phyloP scores from a whole-genome alignment of 2,888 invertebrate genomes.

The Pristionchus entomophagus region DNA sequence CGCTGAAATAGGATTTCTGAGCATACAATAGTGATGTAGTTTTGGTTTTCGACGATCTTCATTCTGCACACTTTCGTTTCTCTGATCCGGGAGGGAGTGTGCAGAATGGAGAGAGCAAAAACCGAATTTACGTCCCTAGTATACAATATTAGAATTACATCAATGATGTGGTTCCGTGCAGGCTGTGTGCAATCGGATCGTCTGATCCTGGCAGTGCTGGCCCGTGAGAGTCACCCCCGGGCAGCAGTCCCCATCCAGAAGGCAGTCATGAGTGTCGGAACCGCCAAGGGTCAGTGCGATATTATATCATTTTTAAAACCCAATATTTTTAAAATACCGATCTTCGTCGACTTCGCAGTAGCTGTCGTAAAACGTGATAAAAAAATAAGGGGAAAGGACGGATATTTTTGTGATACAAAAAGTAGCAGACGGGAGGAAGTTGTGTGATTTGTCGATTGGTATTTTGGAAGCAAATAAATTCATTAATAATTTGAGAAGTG shows the following conservation, averaged over 20 bases:
- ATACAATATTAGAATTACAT: not conserved
- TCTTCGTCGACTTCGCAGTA: too few relatives aligned
- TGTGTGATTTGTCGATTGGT: too few relatives aligned
- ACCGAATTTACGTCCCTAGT: too few relatives aligned
- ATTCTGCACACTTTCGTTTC: not conserved
- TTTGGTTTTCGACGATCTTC: too few relatives aligned
- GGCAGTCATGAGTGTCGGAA: not conserved
- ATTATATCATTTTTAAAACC: not conserved
- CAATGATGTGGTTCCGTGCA: not conserved
- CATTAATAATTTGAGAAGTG: not conserved
- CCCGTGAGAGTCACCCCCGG: not conserved
- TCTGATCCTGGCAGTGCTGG: constrained; percentile 20
- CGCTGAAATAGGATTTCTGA: too few relatives aligned
- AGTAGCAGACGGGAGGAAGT: too few relatives aligned
- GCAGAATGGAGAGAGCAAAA: not conserved
- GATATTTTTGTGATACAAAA: too few relatives aligned
- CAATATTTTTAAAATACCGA: too few relatives aligned
- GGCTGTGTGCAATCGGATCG: not conserved
- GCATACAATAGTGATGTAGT: too few relatives aligned
- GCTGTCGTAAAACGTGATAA: too few relatives aligned
- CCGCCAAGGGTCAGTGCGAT: not conserved
- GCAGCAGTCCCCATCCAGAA: constrained; percentile 21
- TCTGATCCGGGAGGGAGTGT: not conserved
- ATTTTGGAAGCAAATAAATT: too few relatives aligned
- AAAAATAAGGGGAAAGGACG: too few relatives aligned